These are phyloP conservation scores for Arrhamphus sclerolepis DNA, from an alignment of 2,797 vertebrate genomes.

Conservation along the genomic window DNA sequence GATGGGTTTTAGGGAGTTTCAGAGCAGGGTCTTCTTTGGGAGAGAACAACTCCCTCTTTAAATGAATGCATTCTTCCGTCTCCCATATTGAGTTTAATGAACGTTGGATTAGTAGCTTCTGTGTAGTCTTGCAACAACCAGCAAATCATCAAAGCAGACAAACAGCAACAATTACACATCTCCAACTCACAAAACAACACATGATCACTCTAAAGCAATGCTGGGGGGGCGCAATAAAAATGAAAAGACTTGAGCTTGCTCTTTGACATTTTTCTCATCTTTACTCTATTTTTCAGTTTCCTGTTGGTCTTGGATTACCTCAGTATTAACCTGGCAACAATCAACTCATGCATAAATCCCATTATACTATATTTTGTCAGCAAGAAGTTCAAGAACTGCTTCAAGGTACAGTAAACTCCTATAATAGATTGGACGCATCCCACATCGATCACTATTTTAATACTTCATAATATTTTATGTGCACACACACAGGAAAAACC, in stretches of 20 bases:
- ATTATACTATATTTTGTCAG: slow-evolving; percentile 98
- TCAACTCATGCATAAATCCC: slow-evolving; percentile 99
- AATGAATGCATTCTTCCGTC: background rate
- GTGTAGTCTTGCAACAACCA: background rate
- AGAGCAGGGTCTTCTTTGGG: background rate
- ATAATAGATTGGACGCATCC: background rate
- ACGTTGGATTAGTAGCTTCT: background rate
- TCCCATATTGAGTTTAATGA: background rate
- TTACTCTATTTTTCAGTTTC: slow-evolving; percentile 82
- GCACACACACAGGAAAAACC: background rate
- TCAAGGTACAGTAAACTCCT: slow-evolving; percentile 85
- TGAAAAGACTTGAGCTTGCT: background rate
- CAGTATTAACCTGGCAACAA: slow-evolving; percentile 90
- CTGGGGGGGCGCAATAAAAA: background rate
- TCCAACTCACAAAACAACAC: no score
- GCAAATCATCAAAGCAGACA: background rate
- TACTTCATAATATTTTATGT: no score
- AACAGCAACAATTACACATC: background rate
- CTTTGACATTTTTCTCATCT: background rate
- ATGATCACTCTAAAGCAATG: no score
- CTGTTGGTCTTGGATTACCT: slow-evolving; percentile 92
- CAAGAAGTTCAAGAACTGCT: slow-evolving; percentile 99
- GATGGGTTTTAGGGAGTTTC: background rate
- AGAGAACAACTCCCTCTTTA: background rate
- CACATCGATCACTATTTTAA: background rate